Evolutionary conservation across 2,888 invertebrate genomes (phyloP).

Genomic region (Trileptium ribeirensis): DNA sequence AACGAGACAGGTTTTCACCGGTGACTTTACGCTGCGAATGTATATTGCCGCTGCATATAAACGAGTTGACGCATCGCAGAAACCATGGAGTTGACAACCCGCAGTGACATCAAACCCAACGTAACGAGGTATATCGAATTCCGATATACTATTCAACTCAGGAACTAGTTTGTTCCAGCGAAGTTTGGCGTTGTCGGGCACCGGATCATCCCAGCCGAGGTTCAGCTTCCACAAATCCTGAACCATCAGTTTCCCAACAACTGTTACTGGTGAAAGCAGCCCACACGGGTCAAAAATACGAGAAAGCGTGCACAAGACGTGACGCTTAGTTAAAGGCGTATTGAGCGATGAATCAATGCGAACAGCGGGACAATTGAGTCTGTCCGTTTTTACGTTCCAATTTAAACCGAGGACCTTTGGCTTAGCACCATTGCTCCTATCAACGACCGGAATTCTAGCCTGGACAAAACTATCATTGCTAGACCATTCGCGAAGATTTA

Average conservation of each 20-base stretch:
- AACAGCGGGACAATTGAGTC: neutral
- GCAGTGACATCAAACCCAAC: neutral
- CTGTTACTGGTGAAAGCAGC: neutral
- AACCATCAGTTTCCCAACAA: neutral
- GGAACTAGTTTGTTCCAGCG: neutral
- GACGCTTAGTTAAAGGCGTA: neutral
- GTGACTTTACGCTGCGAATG: neutral
- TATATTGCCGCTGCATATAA: neutral
- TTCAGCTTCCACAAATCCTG: conserved; percentile 12
- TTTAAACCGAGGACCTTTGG: neutral
- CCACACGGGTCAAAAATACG: conserved; percentile 2
- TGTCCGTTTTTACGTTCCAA: neutral
- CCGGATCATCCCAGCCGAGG: conserved; percentile 11
- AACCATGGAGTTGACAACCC: neutral
- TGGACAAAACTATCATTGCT: neutral
- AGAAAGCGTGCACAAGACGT: neutral
- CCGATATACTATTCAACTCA: neutral
- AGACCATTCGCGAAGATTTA: conserved; percentile 1
- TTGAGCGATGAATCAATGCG: neutral
- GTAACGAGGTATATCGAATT: neutral
- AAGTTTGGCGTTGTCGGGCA: neutral
- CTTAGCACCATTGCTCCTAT: neutral
- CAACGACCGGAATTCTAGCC: neutral
- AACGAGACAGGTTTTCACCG: neutral
- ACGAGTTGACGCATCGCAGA: neutral